Base-by-base conservation (phyloP, 2,797 vertebrate genomes). In the Pangasius sanitwongsei region DNA sequence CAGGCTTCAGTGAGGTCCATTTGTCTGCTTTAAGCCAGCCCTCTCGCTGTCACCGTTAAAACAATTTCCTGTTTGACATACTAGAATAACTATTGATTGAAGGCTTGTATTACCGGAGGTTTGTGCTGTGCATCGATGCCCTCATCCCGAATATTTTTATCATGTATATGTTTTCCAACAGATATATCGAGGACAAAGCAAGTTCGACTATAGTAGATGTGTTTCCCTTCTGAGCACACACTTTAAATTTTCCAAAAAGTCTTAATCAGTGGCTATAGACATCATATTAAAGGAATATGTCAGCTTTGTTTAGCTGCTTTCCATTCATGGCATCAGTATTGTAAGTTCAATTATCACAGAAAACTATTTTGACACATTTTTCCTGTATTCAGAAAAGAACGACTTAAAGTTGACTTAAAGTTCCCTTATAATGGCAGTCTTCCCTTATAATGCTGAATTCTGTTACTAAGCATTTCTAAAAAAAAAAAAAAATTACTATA, bases 41-140 rank as follows among this genome's bases (percentile, higher is more conserved):
- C 87, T 80, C 87, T 89, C 75, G 37, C 86, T 87, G 86, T 90
- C 89, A 25, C 89, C 48, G 34, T 92, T 87, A 91, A 93, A 92
- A 93, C 91, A 89, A 92, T 93, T 92, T 93, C 89, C 92, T 93
- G 88, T 88, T 91, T 83, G 87, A 91, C 81, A 90, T 88, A 87
- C 90, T 87, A 89, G 89, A 92, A 91, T 93, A 93, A 89, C 88
- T 91, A 92, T 93, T 90, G 92, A 93, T 90, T 90, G 89, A 90
- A 87, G 89, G 91, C 53, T 91, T 86, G 87, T 84, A 85, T 93
- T 92, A 93, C 91, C 87, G 90, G 92, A 91, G 86, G 87, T 90
- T 91, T 78, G 78, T 67, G 80, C 74, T 2, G 34, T 87, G 89
- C 77, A 87, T 90, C 85, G 90, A 91, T 86, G 77, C 48, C 74